These are phyloP conservation scores for Cryptosula pallasiana DNA, from an alignment of 2,888 invertebrate species.

Conservation along the genomic window DNA sequence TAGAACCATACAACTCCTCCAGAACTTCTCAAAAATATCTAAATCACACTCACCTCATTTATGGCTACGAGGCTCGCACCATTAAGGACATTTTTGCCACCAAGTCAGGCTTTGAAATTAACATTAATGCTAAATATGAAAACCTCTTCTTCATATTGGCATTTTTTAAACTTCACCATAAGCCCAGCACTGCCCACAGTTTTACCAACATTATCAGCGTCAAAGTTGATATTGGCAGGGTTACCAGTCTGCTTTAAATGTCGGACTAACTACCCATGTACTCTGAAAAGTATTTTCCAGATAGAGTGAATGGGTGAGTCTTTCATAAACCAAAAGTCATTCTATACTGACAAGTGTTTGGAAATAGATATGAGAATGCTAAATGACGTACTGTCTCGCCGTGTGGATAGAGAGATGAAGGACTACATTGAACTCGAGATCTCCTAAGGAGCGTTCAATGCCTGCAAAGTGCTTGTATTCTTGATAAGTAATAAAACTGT, in stretches of 20 bases:
- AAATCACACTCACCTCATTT: neutral
- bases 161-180: neutral
- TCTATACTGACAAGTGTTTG: neutral
- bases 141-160: neutral
- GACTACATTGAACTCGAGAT: too few relatives aligned
- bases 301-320: neutral
- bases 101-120: neutral
- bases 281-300: neutral
- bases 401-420: neutral
- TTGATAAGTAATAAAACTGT: neutral
- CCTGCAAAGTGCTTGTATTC: neutral
- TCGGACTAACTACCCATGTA: neutral
- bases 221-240: neutral
- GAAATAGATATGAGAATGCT: neutral
- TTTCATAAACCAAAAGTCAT: neutral
- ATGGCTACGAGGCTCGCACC: neutral
- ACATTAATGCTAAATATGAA: neutral
- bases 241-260: neutral
- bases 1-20: neutral
- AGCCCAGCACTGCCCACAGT: neutral
- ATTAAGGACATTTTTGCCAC: neutral
- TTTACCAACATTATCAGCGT: neutral
- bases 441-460: too few relatives aligned
- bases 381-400: neutral
- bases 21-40: neutral